Conservation (phyloP, 1,140 invertebrate genomes). For the Parapsyche elsis region DNA sequence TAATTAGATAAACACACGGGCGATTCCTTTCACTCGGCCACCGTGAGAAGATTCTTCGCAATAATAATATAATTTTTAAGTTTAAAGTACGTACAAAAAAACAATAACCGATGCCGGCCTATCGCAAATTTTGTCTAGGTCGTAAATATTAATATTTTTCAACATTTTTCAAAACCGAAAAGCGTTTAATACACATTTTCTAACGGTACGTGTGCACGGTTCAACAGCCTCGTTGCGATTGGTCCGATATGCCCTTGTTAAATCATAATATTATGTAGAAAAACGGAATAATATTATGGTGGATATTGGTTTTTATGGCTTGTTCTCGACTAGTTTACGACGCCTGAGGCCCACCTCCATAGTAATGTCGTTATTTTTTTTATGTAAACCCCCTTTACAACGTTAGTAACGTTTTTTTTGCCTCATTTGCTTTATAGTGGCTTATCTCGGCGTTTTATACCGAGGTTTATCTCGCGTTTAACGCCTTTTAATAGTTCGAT, state of each 20-base stretch:
- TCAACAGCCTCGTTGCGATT: slow-evolving; percentile 3
- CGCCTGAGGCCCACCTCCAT: slow-evolving; percentile 27
- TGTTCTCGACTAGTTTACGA: slow-evolving; percentile 46
- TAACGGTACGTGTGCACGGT: background rate
- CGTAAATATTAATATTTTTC: too few species aligned
- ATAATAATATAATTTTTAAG: too few species aligned
- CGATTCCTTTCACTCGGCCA: background rate
- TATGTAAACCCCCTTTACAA: background rate
- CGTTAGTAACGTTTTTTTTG: slow-evolving; percentile 1
- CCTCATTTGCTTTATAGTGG: slow-evolving; percentile 16
- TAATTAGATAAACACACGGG: background rate
- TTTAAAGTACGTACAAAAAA: background rate
- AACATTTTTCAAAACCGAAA: too few species aligned
- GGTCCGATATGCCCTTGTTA: slow-evolving; percentile 48
- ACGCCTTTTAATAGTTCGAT: slow-evolving; percentile 1
- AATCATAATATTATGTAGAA: slow-evolving; percentile 53
- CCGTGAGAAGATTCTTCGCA: slow-evolving; percentile 5
- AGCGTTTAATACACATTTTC: too few species aligned
- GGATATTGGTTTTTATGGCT: slow-evolving; percentile 55
- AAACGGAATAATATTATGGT: slow-evolving; percentile 50
- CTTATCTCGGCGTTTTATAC: background rate
- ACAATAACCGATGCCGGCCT: background rate
- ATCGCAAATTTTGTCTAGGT: background rate
- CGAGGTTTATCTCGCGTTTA: background rate
- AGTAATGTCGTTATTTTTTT: background rate